Conservation (phyloP, 2,113 vertebrate species). For the Pongo abelii region DNA sequence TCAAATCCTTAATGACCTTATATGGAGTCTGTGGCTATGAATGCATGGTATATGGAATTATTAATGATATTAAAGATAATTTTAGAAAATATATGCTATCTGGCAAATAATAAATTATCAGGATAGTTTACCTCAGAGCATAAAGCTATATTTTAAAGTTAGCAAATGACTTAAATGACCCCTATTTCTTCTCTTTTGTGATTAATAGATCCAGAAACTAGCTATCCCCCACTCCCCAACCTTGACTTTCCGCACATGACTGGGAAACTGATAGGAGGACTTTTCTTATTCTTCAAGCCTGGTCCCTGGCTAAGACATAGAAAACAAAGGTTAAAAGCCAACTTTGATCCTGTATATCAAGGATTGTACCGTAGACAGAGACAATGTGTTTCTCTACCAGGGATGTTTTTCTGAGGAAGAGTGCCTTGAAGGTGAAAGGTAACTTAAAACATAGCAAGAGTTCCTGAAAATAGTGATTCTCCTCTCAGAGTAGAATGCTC, state of each 20-base stretch:
- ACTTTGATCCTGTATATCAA: not conserved
- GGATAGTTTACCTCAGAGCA: slow-evolving; percentile 4
- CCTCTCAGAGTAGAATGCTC: not conserved
- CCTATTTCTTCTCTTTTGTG: not conserved
- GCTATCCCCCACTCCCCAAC: not conserved
- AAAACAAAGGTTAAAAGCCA: not conserved
- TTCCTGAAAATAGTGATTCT: not conserved
- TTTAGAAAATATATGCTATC: slow-evolving; percentile 28
- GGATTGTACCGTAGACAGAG: not conserved
- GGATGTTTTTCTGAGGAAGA: not conserved
- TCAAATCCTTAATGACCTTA: not conserved
- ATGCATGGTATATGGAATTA: not conserved
- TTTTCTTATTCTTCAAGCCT: not conserved
- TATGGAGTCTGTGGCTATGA: not conserved
- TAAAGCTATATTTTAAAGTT: slow-evolving; percentile 31
- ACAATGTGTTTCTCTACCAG: not conserved
- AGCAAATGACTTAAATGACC: not conserved
- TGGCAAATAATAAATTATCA: slow-evolving; percentile 22
- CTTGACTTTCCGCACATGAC: not conserved
- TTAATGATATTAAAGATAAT: slow-evolving; percentile 44
- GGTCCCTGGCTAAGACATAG: not conserved
- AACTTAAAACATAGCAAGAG: not conserved
- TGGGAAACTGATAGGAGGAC: not conserved
- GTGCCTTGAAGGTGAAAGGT: not conserved
- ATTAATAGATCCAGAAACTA: not conserved